Conservation (phyloP, 2,797 vertebrate species). For the Takifugu ocellatus region DNA sequence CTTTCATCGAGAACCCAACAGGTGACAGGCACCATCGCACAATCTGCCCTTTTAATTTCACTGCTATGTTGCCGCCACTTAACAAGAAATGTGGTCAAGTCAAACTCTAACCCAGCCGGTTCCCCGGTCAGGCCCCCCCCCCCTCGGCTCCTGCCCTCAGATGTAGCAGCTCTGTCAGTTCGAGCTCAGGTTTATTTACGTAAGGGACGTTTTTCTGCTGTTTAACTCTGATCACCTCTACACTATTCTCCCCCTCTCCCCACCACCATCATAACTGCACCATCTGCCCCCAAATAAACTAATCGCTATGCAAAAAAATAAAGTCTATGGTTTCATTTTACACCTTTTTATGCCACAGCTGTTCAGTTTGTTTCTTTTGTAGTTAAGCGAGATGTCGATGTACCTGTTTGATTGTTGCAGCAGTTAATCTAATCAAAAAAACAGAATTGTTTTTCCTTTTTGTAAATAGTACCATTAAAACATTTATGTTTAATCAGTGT, state of each 20-base stretch:
- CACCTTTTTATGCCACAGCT: constrained; percentile 70
- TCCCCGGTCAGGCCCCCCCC: background rate
- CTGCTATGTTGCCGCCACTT: constrained; percentile 19
- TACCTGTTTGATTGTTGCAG: constrained; percentile 78
- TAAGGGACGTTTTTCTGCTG: constrained; percentile 62
- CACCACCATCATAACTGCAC: constrained; percentile 44
- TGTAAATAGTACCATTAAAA: constrained; percentile 88
- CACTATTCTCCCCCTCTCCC: constrained; percentile 40
- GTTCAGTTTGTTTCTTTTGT: constrained; percentile 66
- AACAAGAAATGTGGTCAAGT: constrained; percentile 19
- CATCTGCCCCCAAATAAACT: constrained; percentile 55
- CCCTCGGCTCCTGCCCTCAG: constrained; percentile 3
- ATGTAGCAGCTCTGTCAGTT: constrained; percentile 66
- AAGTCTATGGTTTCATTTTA: constrained; percentile 66
- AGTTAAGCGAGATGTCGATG: constrained; percentile 75
- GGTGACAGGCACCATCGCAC: too few relatives aligned
- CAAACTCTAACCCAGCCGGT: background rate
- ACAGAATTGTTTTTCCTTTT: constrained; percentile 71
- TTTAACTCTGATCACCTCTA: constrained; percentile 32
- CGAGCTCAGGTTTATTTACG: constrained; percentile 74
- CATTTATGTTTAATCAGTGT: constrained; percentile 80
- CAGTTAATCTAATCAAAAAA: constrained; percentile 76
- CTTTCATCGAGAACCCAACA: too few relatives aligned
- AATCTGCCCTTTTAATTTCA: constrained; percentile 6
- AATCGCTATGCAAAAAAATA: constrained; percentile 82